These are phyloP conservation scores for Nothocercus nigrocapillus DNA, from an alignment of 2,113 vertebrate genomes.

Conservation along the genomic window DNA sequence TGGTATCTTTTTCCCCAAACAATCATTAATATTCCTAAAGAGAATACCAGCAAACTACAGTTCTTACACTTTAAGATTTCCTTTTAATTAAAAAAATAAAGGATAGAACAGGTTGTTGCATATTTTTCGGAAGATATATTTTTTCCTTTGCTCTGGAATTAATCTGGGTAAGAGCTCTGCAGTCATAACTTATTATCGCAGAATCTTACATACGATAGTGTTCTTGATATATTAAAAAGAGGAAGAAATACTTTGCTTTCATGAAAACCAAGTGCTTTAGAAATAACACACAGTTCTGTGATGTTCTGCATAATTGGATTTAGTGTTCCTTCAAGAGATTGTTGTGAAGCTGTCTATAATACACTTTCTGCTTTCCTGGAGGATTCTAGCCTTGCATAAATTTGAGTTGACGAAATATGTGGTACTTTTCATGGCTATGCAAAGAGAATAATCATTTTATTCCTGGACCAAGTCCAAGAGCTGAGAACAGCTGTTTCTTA, in stretches of 20 bases:
- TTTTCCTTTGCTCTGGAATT: constrained; percentile 34
- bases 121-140: background rate
- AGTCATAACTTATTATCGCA: constrained; percentile 35
- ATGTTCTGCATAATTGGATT: constrained; percentile 52
- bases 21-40: background rate
- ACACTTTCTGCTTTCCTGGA: constrained; percentile 38
- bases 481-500: constrained; percentile 67
- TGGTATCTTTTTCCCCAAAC: background rate
- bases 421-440: constrained; percentile 33
- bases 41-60: background rate
- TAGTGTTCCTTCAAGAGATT: constrained; percentile 57
- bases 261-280: constrained; percentile 50
- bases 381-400: constrained; percentile 62
- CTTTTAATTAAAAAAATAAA: background rate
- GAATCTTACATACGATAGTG: constrained; percentile 8
- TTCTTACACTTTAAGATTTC: background rate
- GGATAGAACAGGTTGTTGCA: background rate
- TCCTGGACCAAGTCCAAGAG: constrained; percentile 32
- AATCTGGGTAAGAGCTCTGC: constrained; percentile 46
- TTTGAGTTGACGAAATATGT: constrained; percentile 61
- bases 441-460: constrained; percentile 54
- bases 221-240: constrained; percentile 44
- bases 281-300: constrained; percentile 60
- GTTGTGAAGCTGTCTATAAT: constrained; percentile 30
- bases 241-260: constrained; percentile 39